Percentiles rank a stretch among this genome's conserved stretches.
Evolutionary conservation across 2,888 invertebrate genomes (phyloP).

Genomic region (Mesorhabditis spiculigera): DNA sequence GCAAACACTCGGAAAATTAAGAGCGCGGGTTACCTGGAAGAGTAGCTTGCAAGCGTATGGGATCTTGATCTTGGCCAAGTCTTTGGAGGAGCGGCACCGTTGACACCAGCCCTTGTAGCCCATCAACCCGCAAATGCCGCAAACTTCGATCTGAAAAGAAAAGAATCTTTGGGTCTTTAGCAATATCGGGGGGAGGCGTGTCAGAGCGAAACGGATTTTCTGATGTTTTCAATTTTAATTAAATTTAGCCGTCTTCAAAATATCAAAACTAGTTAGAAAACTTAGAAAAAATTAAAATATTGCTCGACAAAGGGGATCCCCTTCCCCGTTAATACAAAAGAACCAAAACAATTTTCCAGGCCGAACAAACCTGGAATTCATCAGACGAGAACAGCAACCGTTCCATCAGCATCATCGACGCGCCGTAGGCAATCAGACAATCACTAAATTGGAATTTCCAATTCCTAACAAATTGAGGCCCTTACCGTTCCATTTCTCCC

Average conservation of each 20-base stretch:
- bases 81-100: conserved; percentile 84
- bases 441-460: conserved; percentile 65
- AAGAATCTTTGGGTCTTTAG: neutral
- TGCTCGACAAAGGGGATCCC: too few species aligned
- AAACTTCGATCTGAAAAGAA: conserved; percentile 76
- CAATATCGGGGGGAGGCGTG: neutral
- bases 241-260: too few species aligned
- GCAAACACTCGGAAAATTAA: neutral
- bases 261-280: too few species aligned
- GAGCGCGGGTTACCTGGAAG: conserved; percentile 68
- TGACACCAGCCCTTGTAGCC: conserved; percentile 89
- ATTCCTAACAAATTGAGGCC: neutral
- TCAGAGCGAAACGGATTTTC: neutral
- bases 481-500: conserved; percentile 90
- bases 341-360: too few species aligned
- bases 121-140: conserved; percentile 88
- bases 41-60: conserved; percentile 98
- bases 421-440: conserved; percentile 80
- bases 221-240: neutral
- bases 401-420: conserved; percentile 89
- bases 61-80: conserved; percentile 89
- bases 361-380: conserved; percentile 71
- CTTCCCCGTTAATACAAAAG: too few species aligned
- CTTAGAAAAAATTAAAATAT: too few species aligned
- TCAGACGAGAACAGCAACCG: conserved; percentile 96